These are phyloP conservation scores for Armadillidium nasatum DNA, from an alignment of 1,140 invertebrate species.

Conservation along the genomic window DNA sequence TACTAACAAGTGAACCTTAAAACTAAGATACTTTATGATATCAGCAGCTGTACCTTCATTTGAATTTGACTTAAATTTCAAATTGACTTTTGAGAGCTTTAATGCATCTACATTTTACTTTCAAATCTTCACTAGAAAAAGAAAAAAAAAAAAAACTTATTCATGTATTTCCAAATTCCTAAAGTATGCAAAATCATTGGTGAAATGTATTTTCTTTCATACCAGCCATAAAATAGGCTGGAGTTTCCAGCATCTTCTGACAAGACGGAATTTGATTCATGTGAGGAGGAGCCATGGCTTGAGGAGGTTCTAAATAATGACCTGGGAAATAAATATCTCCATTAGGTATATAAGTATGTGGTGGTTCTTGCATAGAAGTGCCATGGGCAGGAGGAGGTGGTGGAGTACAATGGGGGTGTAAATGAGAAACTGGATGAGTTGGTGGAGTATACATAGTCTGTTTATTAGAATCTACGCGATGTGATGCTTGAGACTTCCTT, in stretches of 20 bases:
- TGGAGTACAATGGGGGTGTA: slow-evolving; percentile 33
- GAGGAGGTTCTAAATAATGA: slow-evolving; percentile 38
- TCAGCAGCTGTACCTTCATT: too few species aligned
- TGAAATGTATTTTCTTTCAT: slow-evolving; percentile 44
- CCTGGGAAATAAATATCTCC: slow-evolving; percentile 42
- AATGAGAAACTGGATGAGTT: slow-evolving; percentile 31
- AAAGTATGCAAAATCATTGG: slow-evolving; percentile 21
- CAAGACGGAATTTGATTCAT: slow-evolving; percentile 42
- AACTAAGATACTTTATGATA: too few species aligned
- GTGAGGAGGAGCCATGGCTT: slow-evolving; percentile 33
- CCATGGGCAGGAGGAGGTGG: slow-evolving; percentile 37
- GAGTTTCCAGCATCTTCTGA: slow-evolving; percentile 40
- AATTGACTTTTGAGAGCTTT: too few species aligned
- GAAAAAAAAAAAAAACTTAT: too few species aligned
- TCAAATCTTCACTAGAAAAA: too few species aligned
- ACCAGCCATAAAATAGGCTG: slow-evolving; percentile 43
- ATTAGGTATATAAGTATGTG: slow-evolving; percentile 42
- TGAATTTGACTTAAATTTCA: too few species aligned
- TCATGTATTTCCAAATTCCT: too few species aligned
- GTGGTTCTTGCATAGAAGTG: slow-evolving; percentile 43
- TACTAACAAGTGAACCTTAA: too few species aligned
- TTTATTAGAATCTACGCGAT: background rate
- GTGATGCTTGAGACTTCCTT: slow-evolving; percentile 17
- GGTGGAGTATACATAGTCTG: slow-evolving; percentile 38
- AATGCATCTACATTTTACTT: too few species aligned